Percentiles rank a stretch among this genome's conserved stretches.
Evolutionary conservation across 2,888 invertebrate species (phyloP).

Genomic region (Cephus pulcher): DNA sequence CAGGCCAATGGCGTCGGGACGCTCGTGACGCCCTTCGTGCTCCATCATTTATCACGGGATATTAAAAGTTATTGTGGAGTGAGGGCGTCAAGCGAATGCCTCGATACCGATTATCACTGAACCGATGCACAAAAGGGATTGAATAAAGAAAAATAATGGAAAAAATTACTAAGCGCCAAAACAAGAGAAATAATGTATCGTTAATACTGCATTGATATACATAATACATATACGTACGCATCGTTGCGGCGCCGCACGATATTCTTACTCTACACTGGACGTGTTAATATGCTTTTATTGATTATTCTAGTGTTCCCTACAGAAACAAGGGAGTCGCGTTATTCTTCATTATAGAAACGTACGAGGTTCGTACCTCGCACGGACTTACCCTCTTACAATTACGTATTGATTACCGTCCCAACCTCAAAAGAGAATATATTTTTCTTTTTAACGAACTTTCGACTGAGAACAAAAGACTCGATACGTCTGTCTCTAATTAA

Average conservation of each 20-base stretch:
- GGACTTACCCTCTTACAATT: not conserved
- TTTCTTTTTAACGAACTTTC: not conserved
- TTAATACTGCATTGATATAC: constrained; percentile 4
- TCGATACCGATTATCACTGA: constrained; percentile 30
- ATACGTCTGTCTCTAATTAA: not conserved
- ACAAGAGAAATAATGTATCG: not conserved
- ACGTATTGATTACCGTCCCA: constrained; percentile 17
- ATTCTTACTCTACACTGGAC: not conserved
- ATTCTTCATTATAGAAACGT: not conserved
- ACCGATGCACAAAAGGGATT: constrained; percentile 52
- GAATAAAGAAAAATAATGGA: constrained; percentile 27
- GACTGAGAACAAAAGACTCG: not conserved
- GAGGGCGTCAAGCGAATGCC: constrained; percentile 15
- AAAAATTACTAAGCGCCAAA: not conserved
- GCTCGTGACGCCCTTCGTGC: not conserved
- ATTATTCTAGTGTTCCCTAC: not conserved
- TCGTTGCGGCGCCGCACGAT: not conserved
- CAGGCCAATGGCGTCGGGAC: not conserved
- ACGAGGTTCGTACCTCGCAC: not conserved
- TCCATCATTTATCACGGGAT: not conserved
- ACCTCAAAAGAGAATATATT: not conserved
- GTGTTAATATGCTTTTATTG: not conserved
- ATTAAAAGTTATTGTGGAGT: constrained; percentile 1
- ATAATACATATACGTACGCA: not conserved
- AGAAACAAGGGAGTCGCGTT: not conserved